Conservation (phyloP, 1,140 invertebrate genomes). For the Eumeta japonica region DNA sequence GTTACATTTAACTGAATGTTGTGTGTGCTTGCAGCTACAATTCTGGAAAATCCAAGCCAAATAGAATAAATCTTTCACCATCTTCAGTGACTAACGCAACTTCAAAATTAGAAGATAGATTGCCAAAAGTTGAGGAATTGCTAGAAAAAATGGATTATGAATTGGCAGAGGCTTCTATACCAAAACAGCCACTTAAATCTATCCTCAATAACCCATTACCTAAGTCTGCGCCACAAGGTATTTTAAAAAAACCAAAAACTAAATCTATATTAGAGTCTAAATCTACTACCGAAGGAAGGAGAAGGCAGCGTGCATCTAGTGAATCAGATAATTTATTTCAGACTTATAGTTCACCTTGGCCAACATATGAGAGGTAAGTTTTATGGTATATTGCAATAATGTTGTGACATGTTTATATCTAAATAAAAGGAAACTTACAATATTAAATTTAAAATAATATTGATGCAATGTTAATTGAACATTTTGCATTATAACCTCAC, state of each 20-base stretch:
- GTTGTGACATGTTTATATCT: too few species aligned
- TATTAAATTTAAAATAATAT: too few species aligned
- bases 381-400: constrained; percentile 10
- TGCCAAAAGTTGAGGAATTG: constrained; percentile 50
- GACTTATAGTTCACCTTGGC: constrained; percentile 29
- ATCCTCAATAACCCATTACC: constrained; percentile 47
- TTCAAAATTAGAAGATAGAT: constrained; percentile 40
- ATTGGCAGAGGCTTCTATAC: constrained; percentile 36
- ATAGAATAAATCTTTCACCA: constrained; percentile 15
- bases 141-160: constrained; percentile 47
- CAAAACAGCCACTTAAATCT: constrained; percentile 47
- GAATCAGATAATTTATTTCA: constrained; percentile 47
- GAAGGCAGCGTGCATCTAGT: constrained; percentile 43
- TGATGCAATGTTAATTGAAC: too few species aligned
- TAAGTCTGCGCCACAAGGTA: constrained; percentile 37
- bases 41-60: constrained; percentile 38
- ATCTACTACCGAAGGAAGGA: constrained; percentile 28
- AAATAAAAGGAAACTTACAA: too few species aligned
- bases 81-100: constrained; percentile 13
- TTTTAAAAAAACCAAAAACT: constrained; percentile 46
- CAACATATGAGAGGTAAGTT: constrained; percentile 38
- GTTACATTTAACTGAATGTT: constrained; percentile 2
- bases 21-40: constrained; percentile 35
- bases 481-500: too few species aligned
- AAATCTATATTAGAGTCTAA: constrained; percentile 31